A percentile compares a stretch with the other conserved stretches of the same genome.
These are phyloP conservation scores for Chaetura pelagica DNA, from an alignment of 2,113 vertebrate species.

Conservation along the genomic window DNA sequence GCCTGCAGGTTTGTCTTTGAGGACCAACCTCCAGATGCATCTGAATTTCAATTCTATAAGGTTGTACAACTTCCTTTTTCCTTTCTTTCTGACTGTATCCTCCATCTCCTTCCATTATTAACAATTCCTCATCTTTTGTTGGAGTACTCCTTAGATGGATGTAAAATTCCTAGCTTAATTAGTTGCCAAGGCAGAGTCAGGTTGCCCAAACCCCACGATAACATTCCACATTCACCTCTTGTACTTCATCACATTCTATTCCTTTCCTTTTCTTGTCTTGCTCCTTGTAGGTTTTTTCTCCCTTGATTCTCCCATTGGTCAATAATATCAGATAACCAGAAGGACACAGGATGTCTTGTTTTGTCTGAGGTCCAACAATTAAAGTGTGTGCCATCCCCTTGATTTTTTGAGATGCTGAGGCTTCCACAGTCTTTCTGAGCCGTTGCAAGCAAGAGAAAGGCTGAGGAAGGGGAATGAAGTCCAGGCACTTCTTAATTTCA, in stretches of 20 bases:
- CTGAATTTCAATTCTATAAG: background rate
- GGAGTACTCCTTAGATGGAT: background rate
- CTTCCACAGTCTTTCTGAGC: background rate
- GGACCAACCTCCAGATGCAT: background rate
- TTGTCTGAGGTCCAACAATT: constrained; percentile 1
- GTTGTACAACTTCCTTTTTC: background rate
- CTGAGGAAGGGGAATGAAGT: background rate
- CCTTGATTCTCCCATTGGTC: background rate
- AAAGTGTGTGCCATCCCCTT: background rate
- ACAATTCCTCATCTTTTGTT: background rate
- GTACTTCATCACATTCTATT: background rate
- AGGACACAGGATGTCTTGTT: background rate
- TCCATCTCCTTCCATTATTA: background rate
- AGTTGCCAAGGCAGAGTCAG: background rate
- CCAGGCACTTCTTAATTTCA: background rate
- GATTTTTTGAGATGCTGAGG: background rate
- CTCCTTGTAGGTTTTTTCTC: background rate
- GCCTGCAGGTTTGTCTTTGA: background rate
- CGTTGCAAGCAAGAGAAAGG: background rate
- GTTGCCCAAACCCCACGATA: background rate
- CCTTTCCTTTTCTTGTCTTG: background rate
- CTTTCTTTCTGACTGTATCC: background rate
- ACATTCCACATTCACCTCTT: background rate
- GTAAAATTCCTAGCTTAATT: background rate
- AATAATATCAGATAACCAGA: background rate